Evolutionary conservation across 1,140 invertebrate species (phyloP), one percentile per base, ranked within the genome.

Genomic region (Ylistrum balloti): DNA sequence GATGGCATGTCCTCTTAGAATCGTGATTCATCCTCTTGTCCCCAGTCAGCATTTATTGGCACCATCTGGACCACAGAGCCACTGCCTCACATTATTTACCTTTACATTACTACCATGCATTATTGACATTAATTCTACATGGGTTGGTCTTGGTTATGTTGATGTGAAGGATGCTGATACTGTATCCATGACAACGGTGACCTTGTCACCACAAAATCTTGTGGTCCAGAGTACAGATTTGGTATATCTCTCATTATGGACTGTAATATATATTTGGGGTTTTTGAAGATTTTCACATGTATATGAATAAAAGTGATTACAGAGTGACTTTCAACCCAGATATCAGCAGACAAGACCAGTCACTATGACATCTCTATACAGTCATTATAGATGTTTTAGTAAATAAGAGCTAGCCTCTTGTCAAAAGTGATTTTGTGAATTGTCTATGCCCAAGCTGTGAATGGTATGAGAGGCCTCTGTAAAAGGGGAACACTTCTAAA

Each of bases 1-100:
- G 98, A 2, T 98, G 98, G 98, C 98, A 98, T 95, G 97, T 98
- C 10, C 96, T 98, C 22, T 97, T 98, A 48, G 95, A 96, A 90
- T 95, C 95, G 0, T 96, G 86, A 89, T 35, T 13, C 20, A 32
- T 34, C 22, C 33, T 7, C 41, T 7, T 38, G 35, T 5, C 13
- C 35, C 35, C 13, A 38, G 35, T 38, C 35, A n/a, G n/a, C 17
- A 74, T 5, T n/a, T 74, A 48, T 2, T 48, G 45, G 45, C 45
- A 17, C 56, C 56, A 74, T n/a, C 22, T 74, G 28, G 9, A 74
- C n/a, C 56, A n/a, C 56, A 74, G 2, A 28, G 56, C 56, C 17
- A 74, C 22, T n/a, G 45, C 13, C 56, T 5, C 22, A 56, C 45
- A 15, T 56, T 17, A n/a, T n/a, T n/a, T n/a, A 74, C 22, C 28